Evolutionary conservation across 2,888 invertebrate genomes (phyloP), one percentile per base, ranked within the genome.

Genomic region (Mantis religiosa): DNA sequence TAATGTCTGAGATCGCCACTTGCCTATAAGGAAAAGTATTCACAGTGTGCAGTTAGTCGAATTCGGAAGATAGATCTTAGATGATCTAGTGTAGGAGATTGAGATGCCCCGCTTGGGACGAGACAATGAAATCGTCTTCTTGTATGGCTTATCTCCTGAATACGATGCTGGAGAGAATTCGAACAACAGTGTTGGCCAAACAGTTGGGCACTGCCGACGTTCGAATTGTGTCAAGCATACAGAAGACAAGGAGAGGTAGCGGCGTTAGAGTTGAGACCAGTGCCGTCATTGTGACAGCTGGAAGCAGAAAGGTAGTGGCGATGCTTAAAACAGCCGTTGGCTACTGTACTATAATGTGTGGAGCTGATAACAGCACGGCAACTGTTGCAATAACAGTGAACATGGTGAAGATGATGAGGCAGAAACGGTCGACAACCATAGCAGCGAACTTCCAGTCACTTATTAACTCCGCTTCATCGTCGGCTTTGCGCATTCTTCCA

Each of bases 381-480:
- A 98, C 97, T 92, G 98, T 98, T 92, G 98, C 98, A 93, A 98
- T 96, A 93, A 98, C 96, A 92, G 98, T 98, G 95, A 98, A 98
- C 93, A 98, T 94, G 91, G 98, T 98, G 95, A 99, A 99, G 93
- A 98, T 96, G 94, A 98, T 97, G 94, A 99, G 95, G 94, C 99
- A 99, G 94, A 98, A 96, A 95, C 98, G 96, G 94, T 99, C 99
- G 93, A 99, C 98, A 93, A 99, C 99, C 98, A 99, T 98, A 91
- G 98, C 99, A 89, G 99, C 99, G 93, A 99, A 99, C 93, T 98
- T 98, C 99, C 99, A 99, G 93, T 99, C 99, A 94, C 97, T 98
- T 92, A 98, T 98, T 91, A 98, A 95, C 93, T 98, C 98, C 89
- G 97, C 97, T 92, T 98, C 98, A 92, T 98, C 98, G 92, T 99